Percentiles rank a stretch among this genome's conserved stretches.
Conservation (phyloP, 2,113 vertebrate genomes). For the Hydrolagus affinis region DNA sequence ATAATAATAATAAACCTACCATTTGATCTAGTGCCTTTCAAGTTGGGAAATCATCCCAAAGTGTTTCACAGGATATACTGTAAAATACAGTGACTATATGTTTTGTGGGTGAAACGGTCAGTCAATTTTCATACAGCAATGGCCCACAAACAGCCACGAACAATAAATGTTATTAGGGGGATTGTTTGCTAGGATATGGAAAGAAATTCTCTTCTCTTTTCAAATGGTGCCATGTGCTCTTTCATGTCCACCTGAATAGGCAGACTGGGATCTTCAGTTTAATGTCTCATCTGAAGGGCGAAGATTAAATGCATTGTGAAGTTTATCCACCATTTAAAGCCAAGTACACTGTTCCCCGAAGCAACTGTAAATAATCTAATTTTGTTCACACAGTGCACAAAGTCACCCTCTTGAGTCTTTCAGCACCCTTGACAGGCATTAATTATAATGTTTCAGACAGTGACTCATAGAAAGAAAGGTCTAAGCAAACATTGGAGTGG, state of each 20-base stretch:
- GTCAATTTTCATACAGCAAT: no score
- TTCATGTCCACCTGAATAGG: background rate
- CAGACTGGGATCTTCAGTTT: no score
- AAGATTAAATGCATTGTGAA: background rate
- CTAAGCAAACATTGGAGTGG: background rate
- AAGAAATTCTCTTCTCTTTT: background rate
- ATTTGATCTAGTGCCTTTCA: no score
- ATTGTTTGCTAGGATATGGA: no score
- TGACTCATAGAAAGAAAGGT: constrained; percentile 4
- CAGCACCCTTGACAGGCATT: background rate
- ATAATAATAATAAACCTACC: no score
- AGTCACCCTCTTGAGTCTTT: background rate
- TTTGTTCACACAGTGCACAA: background rate
- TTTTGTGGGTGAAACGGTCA: no score
- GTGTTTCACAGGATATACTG: no score
- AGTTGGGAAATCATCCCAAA: no score
- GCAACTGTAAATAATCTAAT: background rate
- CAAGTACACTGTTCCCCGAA: background rate
- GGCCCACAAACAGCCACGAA: no score
- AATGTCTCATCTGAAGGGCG: background rate
- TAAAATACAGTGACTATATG: no score
- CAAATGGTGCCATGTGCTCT: background rate
- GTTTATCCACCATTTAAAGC: background rate
- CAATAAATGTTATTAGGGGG: no score
- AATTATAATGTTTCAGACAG: constrained; percentile 13